phyloP scores from a whole-genome alignment of 2,797 vertebrate genomes.

The Philypnodon macrostomus region DNA sequence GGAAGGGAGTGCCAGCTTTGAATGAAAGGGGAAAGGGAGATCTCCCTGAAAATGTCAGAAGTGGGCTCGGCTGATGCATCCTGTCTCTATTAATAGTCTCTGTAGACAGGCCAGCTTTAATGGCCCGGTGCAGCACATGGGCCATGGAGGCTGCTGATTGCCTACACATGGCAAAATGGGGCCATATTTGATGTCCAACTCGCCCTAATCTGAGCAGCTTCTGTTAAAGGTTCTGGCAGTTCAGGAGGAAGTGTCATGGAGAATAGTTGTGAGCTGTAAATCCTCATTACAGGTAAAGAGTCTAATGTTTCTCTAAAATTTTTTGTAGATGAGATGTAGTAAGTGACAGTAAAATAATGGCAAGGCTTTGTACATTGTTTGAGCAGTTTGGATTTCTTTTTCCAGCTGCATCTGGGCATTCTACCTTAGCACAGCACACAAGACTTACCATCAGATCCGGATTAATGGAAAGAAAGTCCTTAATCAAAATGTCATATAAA shows the following conservation, averaged over 20 bases:
- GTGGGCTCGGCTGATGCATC: slow-evolving; percentile 62
- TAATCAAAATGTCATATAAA: slow-evolving; percentile 29
- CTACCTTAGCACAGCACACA: slow-evolving; percentile 8
- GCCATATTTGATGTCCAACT: slow-evolving; percentile 35
- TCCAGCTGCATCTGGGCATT: slow-evolving; percentile 9
- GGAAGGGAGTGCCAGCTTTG: slow-evolving; percentile 50
- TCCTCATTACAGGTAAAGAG: slow-evolving; percentile 38
- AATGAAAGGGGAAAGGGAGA: slow-evolving; percentile 59
- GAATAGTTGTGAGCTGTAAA: slow-evolving; percentile 49
- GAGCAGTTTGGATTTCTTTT: slow-evolving; percentile 2
- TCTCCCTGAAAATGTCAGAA: slow-evolving; percentile 67
- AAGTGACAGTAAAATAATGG: slow-evolving; percentile 20
- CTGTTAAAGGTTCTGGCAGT: slow-evolving; percentile 49
- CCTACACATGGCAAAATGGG: slow-evolving; percentile 46
- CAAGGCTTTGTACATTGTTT: no score
- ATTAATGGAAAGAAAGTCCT: slow-evolving; percentile 19
- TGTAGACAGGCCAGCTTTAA: slow-evolving; percentile 52
- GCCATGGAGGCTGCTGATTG: slow-evolving; percentile 49
- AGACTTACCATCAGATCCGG: not conserved
- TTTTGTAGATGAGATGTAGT: slow-evolving; percentile 35
- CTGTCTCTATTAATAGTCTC: slow-evolving; percentile 63
- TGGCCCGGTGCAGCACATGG: slow-evolving; percentile 44
- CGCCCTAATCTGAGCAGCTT: slow-evolving; percentile 32
- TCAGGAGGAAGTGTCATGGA: slow-evolving; percentile 59
- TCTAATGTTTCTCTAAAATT: slow-evolving; percentile 37